Conservation (phyloP, 92 coral and sea anemone species). For the Phenganax marumi region DNA sequence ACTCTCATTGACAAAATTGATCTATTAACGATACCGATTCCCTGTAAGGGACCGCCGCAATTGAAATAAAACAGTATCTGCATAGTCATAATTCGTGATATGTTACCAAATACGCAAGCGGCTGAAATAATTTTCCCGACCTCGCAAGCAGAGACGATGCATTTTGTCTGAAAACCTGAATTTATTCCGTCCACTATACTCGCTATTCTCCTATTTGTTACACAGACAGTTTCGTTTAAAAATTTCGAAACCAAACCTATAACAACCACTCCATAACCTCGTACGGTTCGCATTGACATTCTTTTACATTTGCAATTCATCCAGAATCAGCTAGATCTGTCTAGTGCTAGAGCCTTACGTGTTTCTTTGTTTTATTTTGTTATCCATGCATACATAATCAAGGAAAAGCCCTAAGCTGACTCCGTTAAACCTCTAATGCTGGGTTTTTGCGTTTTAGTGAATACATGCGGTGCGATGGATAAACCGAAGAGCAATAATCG, state of each 20-base stretch:
- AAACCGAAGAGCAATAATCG: constrained; percentile 1
- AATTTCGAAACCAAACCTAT: background rate
- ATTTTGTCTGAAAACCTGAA: background rate
- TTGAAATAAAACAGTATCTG: constrained; percentile 52
- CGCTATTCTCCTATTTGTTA: constrained; percentile 26
- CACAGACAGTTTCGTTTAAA: constrained; percentile 22
- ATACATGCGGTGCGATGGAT: constrained; percentile 2
- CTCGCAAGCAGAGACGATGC: constrained; percentile 52
- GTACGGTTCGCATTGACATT: constrained; percentile 16
- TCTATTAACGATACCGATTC: constrained; percentile 46
- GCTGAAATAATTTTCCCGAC: constrained; percentile 58
- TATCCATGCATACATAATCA: background rate
- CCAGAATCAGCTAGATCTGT: background rate
- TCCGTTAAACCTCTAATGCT: constrained; percentile 6
- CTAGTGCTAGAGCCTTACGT: background rate
- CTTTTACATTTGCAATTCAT: background rate
- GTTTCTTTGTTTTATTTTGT: background rate
- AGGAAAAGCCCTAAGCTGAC: background rate
- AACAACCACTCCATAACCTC: constrained; percentile 22
- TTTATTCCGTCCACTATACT: constrained; percentile 13
- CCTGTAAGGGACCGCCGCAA: constrained; percentile 56
- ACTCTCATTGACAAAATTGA: constrained; percentile 51
- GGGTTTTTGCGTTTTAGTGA: constrained; percentile 15
- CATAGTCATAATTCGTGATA: constrained; percentile 66
- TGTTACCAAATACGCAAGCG: constrained; percentile 50